These are phyloP conservation scores for Pogonophryne albipinna DNA, from an alignment of 2,797 vertebrate genomes.

Conservation along the genomic window DNA sequence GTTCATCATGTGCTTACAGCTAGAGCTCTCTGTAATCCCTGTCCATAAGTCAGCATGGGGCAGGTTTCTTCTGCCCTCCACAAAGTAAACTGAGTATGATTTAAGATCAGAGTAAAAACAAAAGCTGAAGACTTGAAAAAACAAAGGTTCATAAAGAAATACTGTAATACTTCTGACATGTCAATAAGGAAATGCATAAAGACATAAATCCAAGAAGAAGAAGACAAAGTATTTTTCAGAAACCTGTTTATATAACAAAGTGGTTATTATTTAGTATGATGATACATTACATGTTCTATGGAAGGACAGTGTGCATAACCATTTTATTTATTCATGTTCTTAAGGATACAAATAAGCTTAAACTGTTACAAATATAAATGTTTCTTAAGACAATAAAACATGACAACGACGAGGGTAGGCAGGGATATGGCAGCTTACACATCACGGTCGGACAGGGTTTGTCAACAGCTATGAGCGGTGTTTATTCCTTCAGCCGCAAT, in stretches of 20 bases:
- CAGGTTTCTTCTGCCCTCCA: conserved; percentile 50
- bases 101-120: conserved; percentile 19
- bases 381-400: conserved; percentile 82
- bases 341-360: conserved; percentile 83
- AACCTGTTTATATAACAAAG: conserved; percentile 84
- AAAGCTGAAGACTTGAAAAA: conserved; percentile 14
- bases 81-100: conserved; percentile 33
- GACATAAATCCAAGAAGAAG: conserved; percentile 40
- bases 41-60: conserved; percentile 67
- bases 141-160: background rate
- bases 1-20: conserved; percentile 74
- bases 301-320: conserved; percentile 80
- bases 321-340: conserved; percentile 67
- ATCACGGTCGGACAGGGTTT: conserved; percentile 58
- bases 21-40: conserved; percentile 57
- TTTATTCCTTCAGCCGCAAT: conserved; percentile 66
- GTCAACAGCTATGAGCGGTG: conserved; percentile 64
- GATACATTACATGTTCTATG: conserved; percentile 77
- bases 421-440: conserved; percentile 78
- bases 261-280: conserved; percentile 85
- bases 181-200: conserved; percentile 1
- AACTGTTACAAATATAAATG: conserved; percentile 88
- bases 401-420: conserved; percentile 76
- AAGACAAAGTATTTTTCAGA: conserved; percentile 59
- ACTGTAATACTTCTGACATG: background rate